A percentile compares a stretch with the other conserved stretches of the same genome.
phyloP scores from a whole-genome alignment of 2,797 vertebrate genomes.

The Melanitta fusca region DNA sequence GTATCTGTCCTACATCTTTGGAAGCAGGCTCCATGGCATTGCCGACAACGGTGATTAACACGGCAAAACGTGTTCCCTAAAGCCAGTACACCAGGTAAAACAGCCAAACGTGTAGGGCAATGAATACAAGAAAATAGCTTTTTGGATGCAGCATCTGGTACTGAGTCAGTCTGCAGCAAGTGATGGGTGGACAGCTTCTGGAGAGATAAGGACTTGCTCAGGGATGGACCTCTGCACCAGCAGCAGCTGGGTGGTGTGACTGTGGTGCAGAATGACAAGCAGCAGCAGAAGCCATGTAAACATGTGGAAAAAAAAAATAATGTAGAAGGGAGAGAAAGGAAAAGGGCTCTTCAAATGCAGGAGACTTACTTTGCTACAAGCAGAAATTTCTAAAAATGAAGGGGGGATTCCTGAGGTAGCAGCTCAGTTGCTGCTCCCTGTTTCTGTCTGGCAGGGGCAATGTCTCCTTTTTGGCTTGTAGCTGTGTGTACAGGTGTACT shows the following conservation, averaged over 20 bases:
- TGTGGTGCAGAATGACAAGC: not conserved
- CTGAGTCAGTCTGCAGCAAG: not conserved
- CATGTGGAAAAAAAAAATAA: accelerated
- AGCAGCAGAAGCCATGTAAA: not conserved
- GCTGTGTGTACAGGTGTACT: not conserved
- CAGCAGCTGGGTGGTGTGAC: not conserved
- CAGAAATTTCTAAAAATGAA: not conserved
- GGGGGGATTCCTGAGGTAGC: not conserved
- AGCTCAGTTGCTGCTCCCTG: not conserved
- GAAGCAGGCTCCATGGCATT: not conserved
- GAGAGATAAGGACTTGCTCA: not conserved
- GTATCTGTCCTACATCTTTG: not conserved
- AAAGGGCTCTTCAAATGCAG: not conserved
- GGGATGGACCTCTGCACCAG: not conserved
- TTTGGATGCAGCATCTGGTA: not conserved
- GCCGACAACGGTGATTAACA: not conserved
- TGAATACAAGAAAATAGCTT: not conserved
- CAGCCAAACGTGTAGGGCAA: accelerated
- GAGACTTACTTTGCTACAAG: not conserved
- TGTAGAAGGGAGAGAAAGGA: not conserved
- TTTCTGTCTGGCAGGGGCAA: not conserved
- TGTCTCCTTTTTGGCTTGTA: not conserved
- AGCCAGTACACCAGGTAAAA: not conserved
- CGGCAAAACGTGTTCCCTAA: not conserved
- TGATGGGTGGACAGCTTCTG: not conserved